These are phyloP conservation scores for Myrmecophaga tridactyla DNA, from an alignment of 2,113 vertebrate species.

Conservation along the genomic window DNA sequence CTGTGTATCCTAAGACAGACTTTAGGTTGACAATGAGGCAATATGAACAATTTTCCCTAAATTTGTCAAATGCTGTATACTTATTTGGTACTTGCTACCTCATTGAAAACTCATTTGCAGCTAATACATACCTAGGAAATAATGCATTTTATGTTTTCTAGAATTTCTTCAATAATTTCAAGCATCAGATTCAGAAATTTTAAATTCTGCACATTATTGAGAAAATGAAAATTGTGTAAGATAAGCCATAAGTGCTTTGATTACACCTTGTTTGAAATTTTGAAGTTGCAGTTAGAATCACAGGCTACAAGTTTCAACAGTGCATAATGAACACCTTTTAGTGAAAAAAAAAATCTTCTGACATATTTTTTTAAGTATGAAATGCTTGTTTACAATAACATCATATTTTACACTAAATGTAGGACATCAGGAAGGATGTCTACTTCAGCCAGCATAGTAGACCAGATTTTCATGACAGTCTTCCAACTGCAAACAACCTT, in stretches of 20 bases:
- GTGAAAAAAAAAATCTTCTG: background rate
- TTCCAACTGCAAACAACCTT: background rate
- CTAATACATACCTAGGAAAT: background rate
- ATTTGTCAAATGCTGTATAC: background rate
- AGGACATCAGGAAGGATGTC: background rate
- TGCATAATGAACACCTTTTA: background rate
- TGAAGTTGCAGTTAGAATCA: background rate
- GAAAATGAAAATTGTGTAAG: background rate
- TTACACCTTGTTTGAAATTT: background rate
- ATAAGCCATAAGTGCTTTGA: background rate
- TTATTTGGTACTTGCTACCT: background rate
- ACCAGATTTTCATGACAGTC: background rate
- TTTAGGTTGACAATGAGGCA: background rate
- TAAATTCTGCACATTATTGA: background rate
- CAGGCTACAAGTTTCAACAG: background rate
- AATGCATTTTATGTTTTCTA: background rate
- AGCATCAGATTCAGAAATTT: background rate
- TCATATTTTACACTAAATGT: too few relatives aligned
- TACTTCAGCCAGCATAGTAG: background rate
- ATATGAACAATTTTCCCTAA: background rate
- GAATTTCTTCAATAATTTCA: background rate
- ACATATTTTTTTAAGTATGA: background rate
- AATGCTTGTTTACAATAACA: background rate
- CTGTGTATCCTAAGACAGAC: background rate
- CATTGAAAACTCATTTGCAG: background rate